A percentile compares a stretch with the other conserved stretches of the same genome.
phyloP scores from a whole-genome alignment of 1,140 invertebrate species.

The Nebria ingens region DNA sequence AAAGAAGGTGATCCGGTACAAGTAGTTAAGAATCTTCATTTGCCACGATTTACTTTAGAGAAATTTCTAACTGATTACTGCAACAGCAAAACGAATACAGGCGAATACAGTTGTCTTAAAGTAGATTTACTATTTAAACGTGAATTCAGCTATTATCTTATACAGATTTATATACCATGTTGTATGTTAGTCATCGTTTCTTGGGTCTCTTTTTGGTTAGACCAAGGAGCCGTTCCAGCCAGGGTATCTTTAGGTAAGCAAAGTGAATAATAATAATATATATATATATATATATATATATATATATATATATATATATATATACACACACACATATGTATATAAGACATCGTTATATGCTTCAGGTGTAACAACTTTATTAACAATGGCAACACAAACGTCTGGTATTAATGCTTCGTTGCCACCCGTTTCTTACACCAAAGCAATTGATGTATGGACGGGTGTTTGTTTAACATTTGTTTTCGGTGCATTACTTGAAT shows the following conservation, averaged over 20 bases:
- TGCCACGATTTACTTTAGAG: constrained; percentile 80
- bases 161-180: constrained; percentile 91
- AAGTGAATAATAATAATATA: no score
- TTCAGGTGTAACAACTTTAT: constrained; percentile 76
- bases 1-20: constrained; percentile 84
- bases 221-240: constrained; percentile 87
- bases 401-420: constrained; percentile 89
- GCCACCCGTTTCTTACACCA: constrained; percentile 88
- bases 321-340: no score
- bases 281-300: no score
- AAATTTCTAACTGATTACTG: constrained; percentile 82
- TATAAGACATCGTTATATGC: no score
- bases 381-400: constrained; percentile 91
- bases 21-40: constrained; percentile 77
- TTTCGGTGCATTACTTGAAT: constrained; percentile 84
- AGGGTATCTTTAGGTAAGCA: constrained; percentile 72
- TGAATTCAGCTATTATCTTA: constrained; percentile 93
- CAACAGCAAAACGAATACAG: constrained; percentile 87
- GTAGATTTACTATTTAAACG: constrained; percentile 86
- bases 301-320: no score
- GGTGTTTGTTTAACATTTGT: constrained; percentile 90
- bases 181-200: constrained; percentile 91
- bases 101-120: constrained; percentile 88
- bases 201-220: constrained; percentile 92
- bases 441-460: constrained; percentile 92